phyloP scores from a whole-genome alignment of 2,888 invertebrate species.

The Malacosoma neustria region DNA sequence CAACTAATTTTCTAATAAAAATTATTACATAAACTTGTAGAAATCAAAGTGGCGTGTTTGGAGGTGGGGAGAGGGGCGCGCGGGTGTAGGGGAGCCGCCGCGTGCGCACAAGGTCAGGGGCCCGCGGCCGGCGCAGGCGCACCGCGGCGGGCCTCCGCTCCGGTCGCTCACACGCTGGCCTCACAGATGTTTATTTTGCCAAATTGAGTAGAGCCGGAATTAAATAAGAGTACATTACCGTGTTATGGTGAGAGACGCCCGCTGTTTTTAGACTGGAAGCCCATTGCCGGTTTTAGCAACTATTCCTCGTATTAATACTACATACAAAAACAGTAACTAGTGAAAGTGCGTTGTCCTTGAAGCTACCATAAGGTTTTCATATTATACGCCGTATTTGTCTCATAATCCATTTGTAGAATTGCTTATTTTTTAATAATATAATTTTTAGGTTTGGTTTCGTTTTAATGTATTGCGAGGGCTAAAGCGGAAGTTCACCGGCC shows the following conservation, averaged over 20 bases:
- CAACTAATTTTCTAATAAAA: conserved; percentile 6
- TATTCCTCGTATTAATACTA: neutral
- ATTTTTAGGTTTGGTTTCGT: no score
- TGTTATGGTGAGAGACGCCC: neutral
- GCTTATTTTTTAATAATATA: no score
- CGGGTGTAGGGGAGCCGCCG: conserved; percentile 23
- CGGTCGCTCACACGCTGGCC: neutral
- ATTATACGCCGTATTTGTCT: no score
- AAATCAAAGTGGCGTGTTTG: conserved; percentile 42
- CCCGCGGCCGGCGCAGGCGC: conserved; percentile 22
- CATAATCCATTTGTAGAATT: no score
- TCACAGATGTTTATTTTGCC: neutral
- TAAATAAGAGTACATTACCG: neutral
- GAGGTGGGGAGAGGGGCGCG: conserved; percentile 20
- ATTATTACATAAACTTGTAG: conserved; percentile 46
- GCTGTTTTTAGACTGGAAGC: neutral
- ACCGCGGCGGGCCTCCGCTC: conserved; percentile 1
- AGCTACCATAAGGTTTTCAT: no score
- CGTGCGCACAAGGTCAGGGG: conserved; percentile 58
- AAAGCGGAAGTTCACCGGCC: no score
- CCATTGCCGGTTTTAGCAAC: neutral
- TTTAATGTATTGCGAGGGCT: no score
- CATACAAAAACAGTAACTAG: no score
- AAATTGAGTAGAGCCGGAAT: neutral
- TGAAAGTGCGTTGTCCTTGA: no score